Evolutionary conservation across 2,888 invertebrate genomes (phyloP).

Genomic region (Aspidiotus rigidus): DNA sequence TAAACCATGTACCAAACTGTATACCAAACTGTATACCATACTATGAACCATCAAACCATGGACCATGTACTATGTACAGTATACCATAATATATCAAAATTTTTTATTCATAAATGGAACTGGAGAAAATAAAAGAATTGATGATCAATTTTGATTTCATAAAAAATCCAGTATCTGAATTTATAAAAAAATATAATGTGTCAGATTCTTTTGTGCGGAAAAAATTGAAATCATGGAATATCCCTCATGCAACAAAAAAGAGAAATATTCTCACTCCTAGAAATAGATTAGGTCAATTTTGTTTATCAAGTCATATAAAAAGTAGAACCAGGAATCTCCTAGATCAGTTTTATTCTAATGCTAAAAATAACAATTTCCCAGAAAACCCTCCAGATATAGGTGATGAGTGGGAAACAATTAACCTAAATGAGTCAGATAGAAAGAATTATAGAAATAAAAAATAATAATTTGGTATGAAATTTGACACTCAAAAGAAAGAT

Average conservation of each 20-base stretch:
- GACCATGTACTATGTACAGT: slow-evolving; percentile 10
- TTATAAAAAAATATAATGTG: slow-evolving; percentile 2
- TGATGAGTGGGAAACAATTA: too few relatives aligned
- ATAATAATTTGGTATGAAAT: too few relatives aligned
- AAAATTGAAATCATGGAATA: not conserved
- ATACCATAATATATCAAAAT: slow-evolving; percentile 1
- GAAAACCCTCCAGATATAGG: too few relatives aligned
- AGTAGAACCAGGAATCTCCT: too few relatives aligned
- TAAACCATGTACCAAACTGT: slow-evolving; percentile 8
- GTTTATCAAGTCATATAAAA: not conserved
- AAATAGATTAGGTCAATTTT: slow-evolving; percentile 4
- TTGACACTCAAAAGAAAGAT: too few relatives aligned
- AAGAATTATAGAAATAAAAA: too few relatives aligned
- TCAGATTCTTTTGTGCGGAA: slow-evolving; percentile 2
- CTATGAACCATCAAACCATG: slow-evolving; percentile 3
- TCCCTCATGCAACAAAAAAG: slow-evolving; percentile 4
- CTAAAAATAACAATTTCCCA: too few relatives aligned
- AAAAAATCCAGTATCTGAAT: slow-evolving; percentile 4
- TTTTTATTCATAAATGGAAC: slow-evolving; percentile 2
- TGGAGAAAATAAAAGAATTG: slow-evolving; percentile 4
- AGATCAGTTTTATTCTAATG: too few relatives aligned
- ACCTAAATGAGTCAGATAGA: too few relatives aligned
- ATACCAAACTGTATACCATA: not conserved
- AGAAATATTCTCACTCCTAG: slow-evolving; percentile 4
- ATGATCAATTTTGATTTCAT: slow-evolving; percentile 4